phyloP scores from a whole-genome alignment of 2,113 vertebrate species.

The Caretta caretta region DNA sequence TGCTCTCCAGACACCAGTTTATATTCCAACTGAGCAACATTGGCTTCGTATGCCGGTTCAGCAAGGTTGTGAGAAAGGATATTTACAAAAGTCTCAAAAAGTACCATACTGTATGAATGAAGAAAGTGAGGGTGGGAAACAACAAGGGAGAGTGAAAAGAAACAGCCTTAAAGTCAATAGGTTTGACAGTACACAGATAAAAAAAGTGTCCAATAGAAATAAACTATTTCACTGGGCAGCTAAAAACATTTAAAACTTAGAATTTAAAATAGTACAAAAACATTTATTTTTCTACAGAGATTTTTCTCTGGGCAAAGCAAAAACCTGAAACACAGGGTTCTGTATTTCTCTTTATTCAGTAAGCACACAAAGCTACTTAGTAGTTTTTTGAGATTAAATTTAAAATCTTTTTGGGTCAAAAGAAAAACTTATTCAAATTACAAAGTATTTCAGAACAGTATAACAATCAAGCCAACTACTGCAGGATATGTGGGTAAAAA shows the following conservation, averaged over 20 bases:
- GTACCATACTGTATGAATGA: constrained; percentile 78
- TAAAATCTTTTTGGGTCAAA: neutral
- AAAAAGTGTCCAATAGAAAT: neutral
- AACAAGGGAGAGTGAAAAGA: neutral
- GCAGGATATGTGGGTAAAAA: neutral
- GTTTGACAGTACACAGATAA: neutral
- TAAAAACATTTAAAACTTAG: neutral
- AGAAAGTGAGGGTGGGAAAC: neutral
- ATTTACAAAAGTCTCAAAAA: constrained; percentile 89
- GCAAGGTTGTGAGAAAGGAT: constrained; percentile 88
- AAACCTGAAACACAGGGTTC: neutral
- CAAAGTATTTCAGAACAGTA: neutral
- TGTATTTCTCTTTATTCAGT: neutral
- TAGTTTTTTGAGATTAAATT: neutral
- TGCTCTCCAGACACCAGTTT: constrained; percentile 87
- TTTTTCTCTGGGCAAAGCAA: neutral
- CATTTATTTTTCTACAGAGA: neutral
- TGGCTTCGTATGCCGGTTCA: constrained; percentile 89
- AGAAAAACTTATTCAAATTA: neutral
- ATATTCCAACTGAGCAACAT: constrained; percentile 87
- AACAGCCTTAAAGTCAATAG: neutral
- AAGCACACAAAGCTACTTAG: neutral
- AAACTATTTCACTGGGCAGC: neutral
- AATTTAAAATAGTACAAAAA: neutral
- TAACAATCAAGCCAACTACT: neutral